Base-by-base conservation (phyloP, 2,888 invertebrate genomes). In the Drosophila yooni region DNA sequence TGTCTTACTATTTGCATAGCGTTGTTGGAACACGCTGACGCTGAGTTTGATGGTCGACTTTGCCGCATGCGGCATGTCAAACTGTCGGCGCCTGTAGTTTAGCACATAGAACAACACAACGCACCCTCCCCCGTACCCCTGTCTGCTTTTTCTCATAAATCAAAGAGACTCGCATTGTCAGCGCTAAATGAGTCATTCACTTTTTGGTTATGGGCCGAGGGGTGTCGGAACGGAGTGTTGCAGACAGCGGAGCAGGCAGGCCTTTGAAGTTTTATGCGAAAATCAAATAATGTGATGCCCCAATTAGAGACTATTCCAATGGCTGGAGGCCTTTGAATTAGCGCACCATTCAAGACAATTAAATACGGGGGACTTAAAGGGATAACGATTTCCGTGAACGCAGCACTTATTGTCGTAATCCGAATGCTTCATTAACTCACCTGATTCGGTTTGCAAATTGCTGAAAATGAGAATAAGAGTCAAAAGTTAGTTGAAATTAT, bases 181-280 rank as follows among this genome's bases (percentile, higher is more conserved):
- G 79, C 70, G 59, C 79, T 82, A 82, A 84, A 79, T 82, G 82
- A 82, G 74, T 82, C 82, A 82, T 82, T 84, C 64, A 59, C 68
- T 67, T 70, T 33, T 53, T 58, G 57, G 21, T 21, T 6, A n/a
- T 15, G 15, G 10, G 6, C 13, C 11, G 11, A 31, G 5, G n/a
- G 11, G 15, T 11, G 34, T 2, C 11, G 34, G 3, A 18, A 34
- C 18, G n/a, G 34, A 33, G 34, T 34, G 34, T 15, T 33, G 3
- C 2, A 31, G 36, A 5, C 29, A 13, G 6, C 21, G 11, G 25
- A 13, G 34, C 18, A 27, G 48, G 51, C 3, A n/a, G 50, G 50
- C 38, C 73, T 84, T 84, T 82, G 71, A 82, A 76, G 85, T 79
- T 62, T 50, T 38, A 25, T 40, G 54, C 36, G 33, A 71, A 78